Base-by-base conservation (phyloP, 2,888 invertebrate species). In the Sisyra terminalis region DNA sequence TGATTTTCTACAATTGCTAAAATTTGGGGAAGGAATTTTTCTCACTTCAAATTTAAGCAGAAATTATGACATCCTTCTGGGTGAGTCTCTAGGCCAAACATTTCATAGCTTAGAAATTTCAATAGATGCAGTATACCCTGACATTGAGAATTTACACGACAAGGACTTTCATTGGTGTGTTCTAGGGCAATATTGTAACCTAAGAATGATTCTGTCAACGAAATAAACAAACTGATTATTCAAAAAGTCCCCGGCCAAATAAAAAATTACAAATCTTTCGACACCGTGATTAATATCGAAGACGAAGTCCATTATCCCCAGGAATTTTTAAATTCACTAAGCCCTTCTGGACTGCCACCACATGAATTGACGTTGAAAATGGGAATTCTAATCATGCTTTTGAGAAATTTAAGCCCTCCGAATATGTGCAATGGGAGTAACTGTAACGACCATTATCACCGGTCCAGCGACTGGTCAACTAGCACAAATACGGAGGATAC, bases 301-400 rank as follows among this genome's bases (percentile, higher is more conserved):
- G 48, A 50, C 43, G 48, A 43, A 29, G 46, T 50, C 17, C 44
- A 46, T 50, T 51, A 47, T 42, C 47, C 46, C 45, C 42, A 32
- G 16, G 42, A 44, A 18, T 47, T 48, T 45, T 29, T n/a, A n/a
- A n/a, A n/a, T n/a, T n/a, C n/a, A n/a, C n/a, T n/a, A n/a, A n/a
- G n/a, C n/a, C n/a, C n/a, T n/a, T n/a, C n/a, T n/a, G n/a, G n/a
- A n/a, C n/a, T n/a, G n/a, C n/a, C n/a, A n/a, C n/a, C n/a, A n/a
- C n/a, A n/a, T n/a, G n/a, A n/a, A n/a, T n/a, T n/a, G n/a, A n/a
- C n/a, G n/a, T n/a, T n/a, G n/a, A n/a, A 35, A 35, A 35, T 13
- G 7, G 35, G 35, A 11, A 35, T 13, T 35, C n/a, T 13, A 35
- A 35, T 35, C 13, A 35, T 35, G 10, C 13, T 35, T 9, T 13